Conservation (phyloP, 2,888 invertebrate genomes). For the Cerastoderma edule region DNA sequence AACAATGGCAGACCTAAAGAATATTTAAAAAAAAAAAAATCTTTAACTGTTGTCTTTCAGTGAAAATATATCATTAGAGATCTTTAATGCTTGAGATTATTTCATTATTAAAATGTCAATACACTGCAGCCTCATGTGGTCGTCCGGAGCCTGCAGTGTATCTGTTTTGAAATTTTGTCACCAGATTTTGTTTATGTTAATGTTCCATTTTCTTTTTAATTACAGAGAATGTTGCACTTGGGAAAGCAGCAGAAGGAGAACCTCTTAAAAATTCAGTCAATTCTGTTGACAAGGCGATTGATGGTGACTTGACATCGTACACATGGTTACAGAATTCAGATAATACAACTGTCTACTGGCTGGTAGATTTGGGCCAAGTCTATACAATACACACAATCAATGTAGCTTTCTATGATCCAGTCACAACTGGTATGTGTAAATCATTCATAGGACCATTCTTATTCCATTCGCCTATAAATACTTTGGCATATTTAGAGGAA, state of each 20-base stretch:
- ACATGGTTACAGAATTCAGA: constrained; percentile 31
- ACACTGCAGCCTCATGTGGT: neutral
- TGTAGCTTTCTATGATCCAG: constrained; percentile 36
- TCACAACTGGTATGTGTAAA: too few relatives aligned
- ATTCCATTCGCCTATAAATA: too few relatives aligned
- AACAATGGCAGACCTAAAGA: too few relatives aligned
- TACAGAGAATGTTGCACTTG: constrained; percentile 44
- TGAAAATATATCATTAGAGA: too few relatives aligned
- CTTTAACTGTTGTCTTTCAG: too few relatives aligned
- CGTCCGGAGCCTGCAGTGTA: too few relatives aligned
- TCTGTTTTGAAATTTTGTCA: neutral
- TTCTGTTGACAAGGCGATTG: constrained; percentile 32
- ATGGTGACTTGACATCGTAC: constrained; percentile 32
- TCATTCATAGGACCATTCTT: too few relatives aligned
- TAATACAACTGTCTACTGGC: constrained; percentile 28
- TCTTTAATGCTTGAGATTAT: too few relatives aligned
- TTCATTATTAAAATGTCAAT: too few relatives aligned
- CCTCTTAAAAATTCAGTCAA: constrained; percentile 15
- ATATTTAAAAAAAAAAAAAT: too few relatives aligned
- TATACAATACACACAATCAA: constrained; percentile 19
- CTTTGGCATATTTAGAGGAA: too few relatives aligned
- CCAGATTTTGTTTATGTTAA: neutral
- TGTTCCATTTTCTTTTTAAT: constrained; percentile 4
- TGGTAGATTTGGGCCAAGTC: constrained; percentile 37
- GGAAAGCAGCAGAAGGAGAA: constrained; percentile 18